These are phyloP conservation scores for Hydropsyche betteni DNA, from an alignment of 2,888 invertebrate genomes.

Conservation along the genomic window DNA sequence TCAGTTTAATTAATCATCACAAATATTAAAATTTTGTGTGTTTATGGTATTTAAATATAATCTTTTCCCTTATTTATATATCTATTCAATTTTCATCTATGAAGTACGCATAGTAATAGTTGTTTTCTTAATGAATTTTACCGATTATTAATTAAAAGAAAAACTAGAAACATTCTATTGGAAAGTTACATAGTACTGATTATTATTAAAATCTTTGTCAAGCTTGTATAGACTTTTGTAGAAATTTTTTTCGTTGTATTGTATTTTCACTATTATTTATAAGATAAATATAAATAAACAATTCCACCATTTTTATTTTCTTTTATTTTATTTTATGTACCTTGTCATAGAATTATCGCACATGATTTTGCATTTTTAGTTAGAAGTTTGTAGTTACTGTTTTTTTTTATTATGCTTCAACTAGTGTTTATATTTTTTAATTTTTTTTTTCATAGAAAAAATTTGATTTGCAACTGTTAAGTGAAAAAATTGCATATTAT, in stretches of 20 bases:
- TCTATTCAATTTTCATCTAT: too few relatives aligned
- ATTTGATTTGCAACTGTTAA: not conserved
- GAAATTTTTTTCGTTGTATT: slow-evolving; percentile 25
- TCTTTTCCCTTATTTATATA: too few relatives aligned
- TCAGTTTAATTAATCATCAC: too few relatives aligned
- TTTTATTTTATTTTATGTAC: slow-evolving; percentile 36
- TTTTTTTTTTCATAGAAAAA: not conserved
- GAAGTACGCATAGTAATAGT: too few relatives aligned
- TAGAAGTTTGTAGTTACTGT: not conserved
- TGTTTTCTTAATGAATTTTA: too few relatives aligned
- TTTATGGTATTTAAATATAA: too few relatives aligned
- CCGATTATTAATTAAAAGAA: too few relatives aligned
- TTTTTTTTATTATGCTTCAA: too few relatives aligned
- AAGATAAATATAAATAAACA: slow-evolving; percentile 30
- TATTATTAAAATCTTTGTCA: not conserved
- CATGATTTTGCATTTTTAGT: not conserved
- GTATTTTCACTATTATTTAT: slow-evolving; percentile 39
- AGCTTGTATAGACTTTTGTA: slow-evolving; percentile 20
- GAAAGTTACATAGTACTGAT: too few relatives aligned
- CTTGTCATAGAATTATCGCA: slow-evolving; percentile 32
- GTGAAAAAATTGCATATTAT: not conserved
- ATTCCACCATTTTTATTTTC: slow-evolving; percentile 1
- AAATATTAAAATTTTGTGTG: too few relatives aligned
- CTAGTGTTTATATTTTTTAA: too few relatives aligned
- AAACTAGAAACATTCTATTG: too few relatives aligned